Evolutionary conservation across 2,797 vertebrate genomes (phyloP).

Genomic region (Megalops cyprinoides): DNA sequence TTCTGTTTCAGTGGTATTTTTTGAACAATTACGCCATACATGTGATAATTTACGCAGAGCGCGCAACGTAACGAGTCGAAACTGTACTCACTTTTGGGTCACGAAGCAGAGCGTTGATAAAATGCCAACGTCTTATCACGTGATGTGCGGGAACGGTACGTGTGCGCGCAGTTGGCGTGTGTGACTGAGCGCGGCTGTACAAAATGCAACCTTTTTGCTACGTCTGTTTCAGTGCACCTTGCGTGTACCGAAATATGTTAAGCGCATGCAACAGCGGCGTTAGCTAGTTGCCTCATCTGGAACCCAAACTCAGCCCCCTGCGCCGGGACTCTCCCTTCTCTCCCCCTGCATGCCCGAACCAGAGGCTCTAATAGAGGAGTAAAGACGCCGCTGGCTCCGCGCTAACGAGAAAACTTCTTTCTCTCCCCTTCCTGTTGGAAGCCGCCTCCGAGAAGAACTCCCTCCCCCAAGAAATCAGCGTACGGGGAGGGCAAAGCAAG

Average conservation of each 20-base stretch:
- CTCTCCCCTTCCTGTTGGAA: conserved; percentile 83
- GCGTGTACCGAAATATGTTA: neutral
- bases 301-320: conserved; percentile 36
- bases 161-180: neutral
- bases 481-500: conserved; percentile 93
- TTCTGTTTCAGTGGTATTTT: conserved; percentile 4
- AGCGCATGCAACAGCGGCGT: neutral
- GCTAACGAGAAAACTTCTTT: conserved; percentile 73
- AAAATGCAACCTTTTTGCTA: too few species aligned
- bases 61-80: conserved; percentile 34
- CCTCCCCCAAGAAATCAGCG: conserved; percentile 81
- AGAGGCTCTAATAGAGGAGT: conserved; percentile 57
- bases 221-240: conserved; percentile 54
- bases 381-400: conserved; percentile 60
- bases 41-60: neutral
- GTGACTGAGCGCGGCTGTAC: neutral
- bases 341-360: conserved; percentile 56
- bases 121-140: conserved; percentile 68
- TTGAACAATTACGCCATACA: conserved; percentile 1
- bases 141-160: neutral
- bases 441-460: conserved; percentile 84
- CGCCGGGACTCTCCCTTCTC: conserved; percentile 47
- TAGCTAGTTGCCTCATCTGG: conserved; percentile 39
- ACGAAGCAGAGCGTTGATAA: conserved; percentile 86
- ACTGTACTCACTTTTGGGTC: conserved; percentile 89